A percentile compares a stretch with the other conserved stretches of the same genome.
phyloP scores from a whole-genome alignment of 1,140 invertebrate genomes.

The Neodiprion pinetum region DNA sequence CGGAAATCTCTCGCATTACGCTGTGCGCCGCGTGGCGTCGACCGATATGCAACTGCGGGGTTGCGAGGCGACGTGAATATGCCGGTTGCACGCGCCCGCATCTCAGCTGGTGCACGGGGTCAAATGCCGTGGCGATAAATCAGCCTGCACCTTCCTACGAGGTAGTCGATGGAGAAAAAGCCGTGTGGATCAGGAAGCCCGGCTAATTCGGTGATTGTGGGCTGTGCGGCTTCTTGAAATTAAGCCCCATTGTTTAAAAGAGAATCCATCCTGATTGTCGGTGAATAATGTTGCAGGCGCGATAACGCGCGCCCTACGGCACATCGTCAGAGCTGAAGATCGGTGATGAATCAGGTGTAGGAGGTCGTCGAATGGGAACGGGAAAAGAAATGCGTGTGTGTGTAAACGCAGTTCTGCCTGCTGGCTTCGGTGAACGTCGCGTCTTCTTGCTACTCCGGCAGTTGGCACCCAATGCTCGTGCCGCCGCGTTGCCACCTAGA shows the following conservation, averaged over 20 bases:
- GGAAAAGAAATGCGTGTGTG: too few species aligned
- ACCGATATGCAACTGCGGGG: too few species aligned
- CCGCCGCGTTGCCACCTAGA: too few species aligned
- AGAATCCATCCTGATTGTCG: slow-evolving; percentile 51
- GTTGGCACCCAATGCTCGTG: too few species aligned
- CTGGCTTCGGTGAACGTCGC: too few species aligned
- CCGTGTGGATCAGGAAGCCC: slow-evolving; percentile 23
- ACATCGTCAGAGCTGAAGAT: neutral
- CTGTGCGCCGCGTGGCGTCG: too few species aligned
- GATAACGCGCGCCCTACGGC: slow-evolving; percentile 1
- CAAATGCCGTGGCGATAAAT: slow-evolving; percentile 6
- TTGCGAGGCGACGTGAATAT: too few species aligned
- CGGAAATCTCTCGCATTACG: too few species aligned
- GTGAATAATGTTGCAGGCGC: slow-evolving; percentile 28
- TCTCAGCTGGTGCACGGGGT: neutral
- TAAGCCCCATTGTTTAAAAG: slow-evolving; percentile 51
- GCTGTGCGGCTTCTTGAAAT: slow-evolving; percentile 46
- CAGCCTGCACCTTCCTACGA: neutral
- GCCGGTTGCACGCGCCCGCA: too few species aligned
- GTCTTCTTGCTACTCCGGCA: too few species aligned
- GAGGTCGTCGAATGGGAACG: too few species aligned
- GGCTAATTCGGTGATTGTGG: slow-evolving; percentile 42
- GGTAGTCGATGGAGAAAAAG: neutral
- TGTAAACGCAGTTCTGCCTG: too few species aligned
- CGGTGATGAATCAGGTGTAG: neutral